phyloP scores from a whole-genome alignment of 2,113 vertebrate genomes.

The Mesitornis unicolor region DNA sequence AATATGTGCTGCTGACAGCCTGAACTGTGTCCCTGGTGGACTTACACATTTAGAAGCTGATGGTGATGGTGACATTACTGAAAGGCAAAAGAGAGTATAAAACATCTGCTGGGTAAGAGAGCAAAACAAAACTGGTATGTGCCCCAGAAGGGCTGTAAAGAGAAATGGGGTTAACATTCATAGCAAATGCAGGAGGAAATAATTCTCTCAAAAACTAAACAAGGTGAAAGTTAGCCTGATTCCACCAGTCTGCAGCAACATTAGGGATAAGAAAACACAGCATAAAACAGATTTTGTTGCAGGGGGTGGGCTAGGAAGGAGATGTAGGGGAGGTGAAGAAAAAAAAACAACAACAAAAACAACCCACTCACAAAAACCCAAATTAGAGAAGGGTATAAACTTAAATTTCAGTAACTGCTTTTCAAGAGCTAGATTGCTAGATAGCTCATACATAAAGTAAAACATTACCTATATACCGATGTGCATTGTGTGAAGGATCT shows the following conservation, averaged over 20 bases:
- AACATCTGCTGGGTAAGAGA: conserved; percentile 51
- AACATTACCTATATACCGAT: background rate
- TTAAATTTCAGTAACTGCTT: background rate
- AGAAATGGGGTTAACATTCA: conserved; percentile 40
- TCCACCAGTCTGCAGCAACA: background rate
- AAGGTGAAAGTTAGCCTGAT: conserved; percentile 16
- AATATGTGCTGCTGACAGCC: background rate
- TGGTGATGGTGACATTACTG: conserved; percentile 32
- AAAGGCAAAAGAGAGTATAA: conserved; percentile 46
- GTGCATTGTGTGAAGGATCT: background rate
- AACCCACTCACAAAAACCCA: fast-evolving
- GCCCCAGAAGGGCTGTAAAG: conserved; percentile 31
- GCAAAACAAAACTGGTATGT: conserved; percentile 27
- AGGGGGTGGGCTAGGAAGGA: too few species aligned
- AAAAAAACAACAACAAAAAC: background rate
- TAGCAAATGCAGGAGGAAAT: conserved; percentile 35
- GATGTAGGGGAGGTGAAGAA: too few species aligned
- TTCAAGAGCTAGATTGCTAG: background rate
- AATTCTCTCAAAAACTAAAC: conserved; percentile 33
- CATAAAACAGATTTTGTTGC: background rate
- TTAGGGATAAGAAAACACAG: background rate
- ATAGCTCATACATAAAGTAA: fast-evolving
- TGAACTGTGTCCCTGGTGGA: background rate
- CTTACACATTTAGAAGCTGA: background rate
- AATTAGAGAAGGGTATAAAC: background rate